phyloP scores from a whole-genome alignment of 2,113 vertebrate species.

The Oreotrochilus melanogaster region DNA sequence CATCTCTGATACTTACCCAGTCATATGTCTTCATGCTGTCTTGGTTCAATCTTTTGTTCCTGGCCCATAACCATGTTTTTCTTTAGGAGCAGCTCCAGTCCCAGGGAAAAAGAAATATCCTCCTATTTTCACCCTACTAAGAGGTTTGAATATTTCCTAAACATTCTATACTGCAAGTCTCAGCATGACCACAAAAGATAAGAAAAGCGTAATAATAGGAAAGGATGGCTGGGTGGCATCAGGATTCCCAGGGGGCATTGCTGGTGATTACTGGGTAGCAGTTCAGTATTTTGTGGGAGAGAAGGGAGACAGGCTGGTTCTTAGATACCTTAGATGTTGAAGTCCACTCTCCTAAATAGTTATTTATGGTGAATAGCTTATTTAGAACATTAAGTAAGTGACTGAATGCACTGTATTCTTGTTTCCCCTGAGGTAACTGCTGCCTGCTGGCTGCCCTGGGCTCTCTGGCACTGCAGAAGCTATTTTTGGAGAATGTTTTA shows the following conservation, averaged over 20 bases:
- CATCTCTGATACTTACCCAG: neutral
- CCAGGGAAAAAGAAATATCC: neutral
- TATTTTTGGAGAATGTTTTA: conserved; percentile 70
- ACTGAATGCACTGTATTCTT: neutral
- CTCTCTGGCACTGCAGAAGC: conserved; percentile 73
- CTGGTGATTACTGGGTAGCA: neutral
- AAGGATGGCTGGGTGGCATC: neutral
- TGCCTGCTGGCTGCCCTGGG: conserved; percentile 82
- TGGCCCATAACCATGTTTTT: neutral
- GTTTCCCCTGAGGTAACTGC: conserved; percentile 74
- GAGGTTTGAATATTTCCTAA: neutral
- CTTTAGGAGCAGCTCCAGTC: neutral
- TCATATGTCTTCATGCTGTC: neutral
- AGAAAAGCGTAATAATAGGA: neutral
- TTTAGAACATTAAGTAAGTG: neutral
- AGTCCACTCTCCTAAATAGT: neutral
- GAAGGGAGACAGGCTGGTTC: neutral
- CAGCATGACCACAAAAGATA: neutral
- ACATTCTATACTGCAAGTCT: neutral
- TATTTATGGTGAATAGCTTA: neutral
- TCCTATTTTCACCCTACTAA: neutral
- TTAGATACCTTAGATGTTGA: neutral
- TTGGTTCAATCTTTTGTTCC: neutral
- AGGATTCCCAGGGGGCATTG: neutral
- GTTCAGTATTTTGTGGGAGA: neutral